These are phyloP conservation scores for Deilephila porcellus DNA, from an alignment of 2,888 invertebrate species.

Conservation along the genomic window DNA sequence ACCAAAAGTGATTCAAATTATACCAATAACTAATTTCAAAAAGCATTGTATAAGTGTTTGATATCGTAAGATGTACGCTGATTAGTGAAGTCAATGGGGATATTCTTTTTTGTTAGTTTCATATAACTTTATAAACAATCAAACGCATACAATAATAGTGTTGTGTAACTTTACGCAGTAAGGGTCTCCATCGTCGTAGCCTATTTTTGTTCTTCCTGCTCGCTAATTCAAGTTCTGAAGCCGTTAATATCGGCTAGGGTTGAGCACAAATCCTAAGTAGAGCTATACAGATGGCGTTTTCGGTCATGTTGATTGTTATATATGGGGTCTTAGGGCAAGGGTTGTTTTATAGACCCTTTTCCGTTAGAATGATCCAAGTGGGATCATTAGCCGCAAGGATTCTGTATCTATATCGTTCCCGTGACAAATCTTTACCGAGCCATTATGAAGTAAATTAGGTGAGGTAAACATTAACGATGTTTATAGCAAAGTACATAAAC, in stretches of 20 bases:
- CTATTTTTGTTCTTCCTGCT: neutral
- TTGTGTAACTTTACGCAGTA: neutral
- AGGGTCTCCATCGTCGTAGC: neutral
- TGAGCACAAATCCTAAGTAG: conserved; percentile 29
- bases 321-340: conserved; percentile 57
- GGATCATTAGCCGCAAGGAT: conserved; percentile 59
- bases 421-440: conserved; percentile 27
- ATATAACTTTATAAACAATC: neutral
- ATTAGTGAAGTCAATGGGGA: neutral
- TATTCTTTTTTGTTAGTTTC: neutral
- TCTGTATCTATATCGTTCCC: conserved; percentile 58
- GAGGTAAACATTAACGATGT: conserved; percentile 23
- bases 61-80: neutral
- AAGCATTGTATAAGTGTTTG: neutral
- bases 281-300: conserved; percentile 53
- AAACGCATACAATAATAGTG: neutral
- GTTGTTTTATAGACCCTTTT: conserved; percentile 61
- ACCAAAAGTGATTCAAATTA: neutral
- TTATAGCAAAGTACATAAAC: conserved; percentile 14
- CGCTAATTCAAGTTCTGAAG: neutral
- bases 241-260: neutral
- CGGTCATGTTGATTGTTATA: conserved; percentile 61
- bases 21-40: neutral
- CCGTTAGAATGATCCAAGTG: conserved; percentile 60
- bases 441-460: conserved; percentile 14